These are phyloP conservation scores for Pheosia gnoma DNA, from an alignment of 2,888 invertebrate genomes.

Conservation along the genomic window DNA sequence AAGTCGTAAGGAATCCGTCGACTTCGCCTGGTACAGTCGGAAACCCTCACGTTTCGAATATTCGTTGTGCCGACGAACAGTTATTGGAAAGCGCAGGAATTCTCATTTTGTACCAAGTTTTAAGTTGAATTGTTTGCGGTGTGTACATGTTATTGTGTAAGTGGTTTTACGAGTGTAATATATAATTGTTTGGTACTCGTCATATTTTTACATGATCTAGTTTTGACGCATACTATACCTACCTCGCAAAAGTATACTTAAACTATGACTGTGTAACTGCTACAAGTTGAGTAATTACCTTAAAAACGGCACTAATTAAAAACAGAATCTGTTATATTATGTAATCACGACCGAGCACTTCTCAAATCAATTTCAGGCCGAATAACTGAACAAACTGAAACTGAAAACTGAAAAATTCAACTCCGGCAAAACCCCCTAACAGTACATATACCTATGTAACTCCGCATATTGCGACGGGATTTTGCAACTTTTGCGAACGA, in stretches of 20 bases:
- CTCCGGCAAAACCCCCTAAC: conserved; percentile 32
- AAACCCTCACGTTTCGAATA: conserved; percentile 31
- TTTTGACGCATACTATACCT: no score
- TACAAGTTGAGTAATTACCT: no score
- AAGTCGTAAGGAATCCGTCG: conserved; percentile 46
- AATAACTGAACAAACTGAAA: conserved; percentile 17
- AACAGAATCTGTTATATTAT: no score
- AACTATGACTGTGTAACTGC: no score
- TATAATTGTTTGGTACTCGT: no score
- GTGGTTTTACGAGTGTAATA: background rate
- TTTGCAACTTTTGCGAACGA: conserved; percentile 44
- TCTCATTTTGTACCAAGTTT: conserved; percentile 30
- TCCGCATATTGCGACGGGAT: conserved; percentile 45
- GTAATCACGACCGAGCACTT: conserved; percentile 2
- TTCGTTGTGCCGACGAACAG: conserved; percentile 24
- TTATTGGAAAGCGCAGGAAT: conserved; percentile 38
- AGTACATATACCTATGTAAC: conserved; percentile 28
- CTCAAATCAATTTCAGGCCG: conserved; percentile 17
- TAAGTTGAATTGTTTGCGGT: conserved; percentile 13
- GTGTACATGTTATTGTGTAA: conserved; percentile 3
- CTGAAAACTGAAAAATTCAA: conserved; percentile 22
- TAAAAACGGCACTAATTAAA: no score
- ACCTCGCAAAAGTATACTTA: no score
- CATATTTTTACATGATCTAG: no score
- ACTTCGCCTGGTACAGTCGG: conserved; percentile 36